Percentiles rank a stretch among this genome's conserved stretches.
phyloP scores from a whole-genome alignment of 2,113 vertebrate genomes.

The Lipophrys pholis region DNA sequence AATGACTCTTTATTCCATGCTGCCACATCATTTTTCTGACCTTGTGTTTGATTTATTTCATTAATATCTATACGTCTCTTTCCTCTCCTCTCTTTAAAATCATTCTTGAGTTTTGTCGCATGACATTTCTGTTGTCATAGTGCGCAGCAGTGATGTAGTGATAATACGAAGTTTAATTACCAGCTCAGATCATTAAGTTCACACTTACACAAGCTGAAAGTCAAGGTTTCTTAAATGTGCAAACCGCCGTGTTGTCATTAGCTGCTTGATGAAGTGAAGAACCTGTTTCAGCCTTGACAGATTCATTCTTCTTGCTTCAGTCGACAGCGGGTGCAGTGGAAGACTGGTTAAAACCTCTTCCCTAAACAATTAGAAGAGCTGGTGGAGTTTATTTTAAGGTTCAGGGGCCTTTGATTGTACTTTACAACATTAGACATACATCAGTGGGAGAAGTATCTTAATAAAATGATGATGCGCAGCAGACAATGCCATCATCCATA shows the following conservation, averaged over 20 bases:
- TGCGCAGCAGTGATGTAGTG: background rate
- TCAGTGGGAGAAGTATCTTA: background rate
- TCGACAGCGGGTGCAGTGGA: background rate
- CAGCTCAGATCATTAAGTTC: constrained; percentile 48
- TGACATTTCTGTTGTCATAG: too few species aligned
- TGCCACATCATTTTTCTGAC: too few species aligned
- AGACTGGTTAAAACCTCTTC: background rate
- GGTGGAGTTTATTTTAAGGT: background rate
- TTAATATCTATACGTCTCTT: too few species aligned
- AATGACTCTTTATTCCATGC: too few species aligned
- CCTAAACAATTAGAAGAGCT: background rate
- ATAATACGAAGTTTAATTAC: constrained; percentile 46
- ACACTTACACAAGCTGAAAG: constrained; percentile 39
- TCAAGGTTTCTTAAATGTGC: constrained; percentile 26
- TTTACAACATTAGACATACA: constrained; percentile 8
- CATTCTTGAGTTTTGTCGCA: too few species aligned
- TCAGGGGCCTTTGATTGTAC: background rate
- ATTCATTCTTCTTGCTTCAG: background rate
- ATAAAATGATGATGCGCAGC: constrained; percentile 1
- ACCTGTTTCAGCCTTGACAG: constrained; percentile 20
- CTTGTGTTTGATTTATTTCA: too few species aligned
- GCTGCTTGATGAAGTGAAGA: constrained; percentile 19
- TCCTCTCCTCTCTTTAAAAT: too few species aligned
- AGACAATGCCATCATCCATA: too few species aligned
- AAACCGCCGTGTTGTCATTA: constrained; percentile 27